Evolutionary conservation across 1,140 invertebrate genomes (phyloP).

Genomic region (Bombus sylvicola): DNA sequence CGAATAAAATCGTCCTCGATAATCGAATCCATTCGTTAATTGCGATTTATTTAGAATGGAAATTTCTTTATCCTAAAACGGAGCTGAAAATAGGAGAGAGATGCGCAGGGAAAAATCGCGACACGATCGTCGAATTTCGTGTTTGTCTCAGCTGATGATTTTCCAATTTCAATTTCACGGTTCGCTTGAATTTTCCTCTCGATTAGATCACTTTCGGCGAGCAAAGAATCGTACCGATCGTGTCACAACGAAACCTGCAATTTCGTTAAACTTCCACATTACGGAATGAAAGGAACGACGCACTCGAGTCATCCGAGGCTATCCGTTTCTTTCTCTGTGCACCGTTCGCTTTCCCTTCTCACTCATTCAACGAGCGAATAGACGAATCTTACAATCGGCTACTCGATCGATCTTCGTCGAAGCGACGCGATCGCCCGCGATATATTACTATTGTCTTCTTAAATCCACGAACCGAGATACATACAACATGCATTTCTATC

Average conservation of each 20-base stretch:
- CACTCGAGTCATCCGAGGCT: neutral
- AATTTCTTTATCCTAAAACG: neutral
- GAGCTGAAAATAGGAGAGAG: conserved; percentile 11
- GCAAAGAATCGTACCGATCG: neutral
- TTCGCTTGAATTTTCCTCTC: neutral
- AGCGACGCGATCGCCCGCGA: conserved; percentile 29
- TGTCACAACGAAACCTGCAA: neutral
- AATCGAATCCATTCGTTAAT: neutral
- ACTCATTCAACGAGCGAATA: neutral
- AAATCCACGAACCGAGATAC: conserved; percentile 53
- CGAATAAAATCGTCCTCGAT: neutral
- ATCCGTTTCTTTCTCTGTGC: neutral
- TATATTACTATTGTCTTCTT: conserved; percentile 60
- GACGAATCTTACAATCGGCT: conserved; percentile 46
- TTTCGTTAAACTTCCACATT: neutral
- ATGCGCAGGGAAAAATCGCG: neutral
- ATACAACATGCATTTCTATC: conserved; percentile 62
- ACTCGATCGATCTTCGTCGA: conserved; percentile 26
- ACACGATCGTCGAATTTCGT: neutral
- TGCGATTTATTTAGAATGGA: neutral
- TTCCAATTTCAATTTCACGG: neutral
- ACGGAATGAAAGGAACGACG: neutral
- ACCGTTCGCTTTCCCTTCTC: neutral
- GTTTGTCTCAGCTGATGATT: neutral
- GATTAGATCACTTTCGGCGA: neutral